These are phyloP conservation scores for Narcine bancroftii DNA, from an alignment of 2,113 vertebrate genomes.

Conservation along the genomic window DNA sequence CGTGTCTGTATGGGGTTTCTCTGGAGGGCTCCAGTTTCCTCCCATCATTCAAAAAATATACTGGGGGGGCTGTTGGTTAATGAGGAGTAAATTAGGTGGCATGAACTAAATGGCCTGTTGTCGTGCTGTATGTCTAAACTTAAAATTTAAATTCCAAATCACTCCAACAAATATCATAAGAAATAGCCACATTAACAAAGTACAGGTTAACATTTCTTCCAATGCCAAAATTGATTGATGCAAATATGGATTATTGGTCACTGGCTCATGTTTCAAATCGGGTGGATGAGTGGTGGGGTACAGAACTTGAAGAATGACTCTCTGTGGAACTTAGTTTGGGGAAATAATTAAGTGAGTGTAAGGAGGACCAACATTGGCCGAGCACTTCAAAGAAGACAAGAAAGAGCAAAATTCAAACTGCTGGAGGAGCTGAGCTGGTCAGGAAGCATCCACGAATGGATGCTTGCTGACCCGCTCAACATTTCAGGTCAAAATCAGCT, in stretches of 20 bases:
- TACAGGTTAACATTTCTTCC: background rate
- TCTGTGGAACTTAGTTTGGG: background rate
- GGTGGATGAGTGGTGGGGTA: background rate
- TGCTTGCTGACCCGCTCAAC: too few relatives aligned
- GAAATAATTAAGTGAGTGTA: background rate
- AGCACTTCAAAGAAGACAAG: background rate
- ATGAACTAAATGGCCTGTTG: too few relatives aligned
- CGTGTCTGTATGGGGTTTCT: too few relatives aligned
- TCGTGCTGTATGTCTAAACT: too few relatives aligned
- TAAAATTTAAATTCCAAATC: background rate
- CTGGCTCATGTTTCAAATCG: background rate
- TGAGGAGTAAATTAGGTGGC: too few relatives aligned
- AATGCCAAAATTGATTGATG: background rate
- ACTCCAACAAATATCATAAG: constrained; percentile 6
- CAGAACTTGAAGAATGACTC: background rate
- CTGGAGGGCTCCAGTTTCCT: too few relatives aligned
- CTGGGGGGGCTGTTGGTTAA: too few relatives aligned
- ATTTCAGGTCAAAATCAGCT: too few relatives aligned
- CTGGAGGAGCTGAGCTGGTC: too few relatives aligned
- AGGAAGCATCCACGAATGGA: too few relatives aligned
- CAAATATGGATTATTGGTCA: background rate
- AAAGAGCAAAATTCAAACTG: too few relatives aligned
- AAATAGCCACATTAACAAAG: background rate
- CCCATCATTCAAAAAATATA: too few relatives aligned
- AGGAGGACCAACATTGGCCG: background rate